phyloP scores from a whole-genome alignment of 2,113 vertebrate genomes.

The Empidonax alnorum region DNA sequence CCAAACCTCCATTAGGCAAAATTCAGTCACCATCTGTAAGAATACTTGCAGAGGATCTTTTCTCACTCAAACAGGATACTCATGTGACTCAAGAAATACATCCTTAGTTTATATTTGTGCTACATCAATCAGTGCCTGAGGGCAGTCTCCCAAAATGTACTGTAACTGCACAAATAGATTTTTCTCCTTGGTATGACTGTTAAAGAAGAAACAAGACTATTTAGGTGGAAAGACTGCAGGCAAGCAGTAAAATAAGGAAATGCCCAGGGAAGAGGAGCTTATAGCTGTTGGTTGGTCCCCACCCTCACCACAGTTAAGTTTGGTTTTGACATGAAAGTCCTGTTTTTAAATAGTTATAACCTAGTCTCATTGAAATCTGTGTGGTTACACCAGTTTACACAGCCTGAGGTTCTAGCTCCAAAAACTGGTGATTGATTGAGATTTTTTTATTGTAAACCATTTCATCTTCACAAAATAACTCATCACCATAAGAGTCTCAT shows the following conservation, averaged over 20 bases:
- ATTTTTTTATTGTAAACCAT: background rate
- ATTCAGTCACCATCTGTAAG: background rate
- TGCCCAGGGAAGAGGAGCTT: background rate
- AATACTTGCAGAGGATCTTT: background rate
- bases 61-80: background rate
- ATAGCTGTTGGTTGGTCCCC: background rate
- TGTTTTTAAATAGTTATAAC: background rate
- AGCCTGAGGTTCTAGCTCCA: background rate
- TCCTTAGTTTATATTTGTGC: background rate
- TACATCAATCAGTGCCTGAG: background rate
- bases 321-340: background rate
- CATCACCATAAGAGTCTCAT: background rate
- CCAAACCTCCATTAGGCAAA: background rate
- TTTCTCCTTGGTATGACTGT: background rate
- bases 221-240: background rate
- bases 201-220: accelerated
- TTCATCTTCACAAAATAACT: background rate
- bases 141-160: background rate
- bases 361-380: background rate
- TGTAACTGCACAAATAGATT: background rate
- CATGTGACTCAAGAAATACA: background rate
- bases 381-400: background rate
- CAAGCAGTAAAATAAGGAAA: constrained; percentile 3
- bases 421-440: background rate
- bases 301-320: background rate